Evolutionary conservation across 2,888 invertebrate species (phyloP).

Genomic region (Drosophila gaucha): DNA sequence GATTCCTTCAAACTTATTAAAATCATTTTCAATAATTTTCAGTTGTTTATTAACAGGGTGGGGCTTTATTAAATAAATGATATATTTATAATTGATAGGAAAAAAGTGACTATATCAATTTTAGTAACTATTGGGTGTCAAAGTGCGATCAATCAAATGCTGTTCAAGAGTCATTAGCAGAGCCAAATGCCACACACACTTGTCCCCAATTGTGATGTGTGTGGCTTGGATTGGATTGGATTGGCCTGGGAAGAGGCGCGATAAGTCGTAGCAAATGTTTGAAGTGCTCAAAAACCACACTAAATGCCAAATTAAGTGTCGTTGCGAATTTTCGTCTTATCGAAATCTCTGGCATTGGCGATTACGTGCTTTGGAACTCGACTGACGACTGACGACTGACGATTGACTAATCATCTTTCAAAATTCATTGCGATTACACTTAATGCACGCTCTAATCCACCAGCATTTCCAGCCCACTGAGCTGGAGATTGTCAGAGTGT

Average conservation of each 20-base stretch:
- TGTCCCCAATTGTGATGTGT: background rate
- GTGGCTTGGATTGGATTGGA: background rate
- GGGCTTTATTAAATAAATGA: too few species aligned
- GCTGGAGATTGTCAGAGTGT: conserved; percentile 38
- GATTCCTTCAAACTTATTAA: too few species aligned
- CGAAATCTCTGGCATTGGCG: conserved; percentile 33
- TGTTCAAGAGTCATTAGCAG: conserved; percentile 1
- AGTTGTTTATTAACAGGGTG: too few species aligned
- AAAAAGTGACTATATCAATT: background rate
- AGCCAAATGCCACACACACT: conserved; percentile 1
- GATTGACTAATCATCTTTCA: conserved; percentile 60
- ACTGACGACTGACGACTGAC: conserved; percentile 20
- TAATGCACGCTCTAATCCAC: conserved; percentile 59
- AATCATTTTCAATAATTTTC: too few species aligned
- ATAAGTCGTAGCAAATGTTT: conserved; percentile 27
- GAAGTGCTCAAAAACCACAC: conserved; percentile 36
- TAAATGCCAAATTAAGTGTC: conserved; percentile 51
- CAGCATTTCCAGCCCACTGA: conserved; percentile 67
- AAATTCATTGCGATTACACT: conserved; percentile 68
- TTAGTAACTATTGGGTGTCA: background rate
- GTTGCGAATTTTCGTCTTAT: conserved; percentile 37
- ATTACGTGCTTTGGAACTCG: conserved; percentile 31
- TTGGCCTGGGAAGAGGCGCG: conserved; percentile 1
- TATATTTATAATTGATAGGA: background rate
- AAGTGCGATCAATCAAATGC: background rate